Conservation (phyloP, 2,797 vertebrate species). For the Sciurus carolinensis region DNA sequence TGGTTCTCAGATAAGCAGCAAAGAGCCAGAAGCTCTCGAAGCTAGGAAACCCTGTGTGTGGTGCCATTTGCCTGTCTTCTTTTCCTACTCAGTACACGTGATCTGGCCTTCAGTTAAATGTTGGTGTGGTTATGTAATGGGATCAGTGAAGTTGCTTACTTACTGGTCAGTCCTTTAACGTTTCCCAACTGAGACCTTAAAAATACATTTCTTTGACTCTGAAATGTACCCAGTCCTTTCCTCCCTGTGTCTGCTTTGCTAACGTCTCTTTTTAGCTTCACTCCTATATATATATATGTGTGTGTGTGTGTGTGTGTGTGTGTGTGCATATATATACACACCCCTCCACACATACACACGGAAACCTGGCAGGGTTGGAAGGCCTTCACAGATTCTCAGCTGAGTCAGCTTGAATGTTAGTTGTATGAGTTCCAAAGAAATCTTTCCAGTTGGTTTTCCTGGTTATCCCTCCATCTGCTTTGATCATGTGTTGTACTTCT, state of each 20-base stretch:
- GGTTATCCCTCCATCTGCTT: background rate
- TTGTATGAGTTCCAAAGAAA: background rate
- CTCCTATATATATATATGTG: conserved; percentile 48
- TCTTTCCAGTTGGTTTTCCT: conserved; percentile 15
- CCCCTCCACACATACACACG: too few species aligned
- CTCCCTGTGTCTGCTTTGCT: conserved; percentile 84
- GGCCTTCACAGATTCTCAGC: background rate
- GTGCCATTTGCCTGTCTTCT: conserved; percentile 78
- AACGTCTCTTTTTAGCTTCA: conserved; percentile 72
- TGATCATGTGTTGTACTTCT: conserved; percentile 51
- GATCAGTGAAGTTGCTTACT: conserved; percentile 71
- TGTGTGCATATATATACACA: too few species aligned
- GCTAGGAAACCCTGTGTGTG: conserved; percentile 83
- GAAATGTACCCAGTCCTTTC: conserved; percentile 73
- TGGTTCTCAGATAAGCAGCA: conserved; percentile 58
- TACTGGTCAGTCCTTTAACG: conserved; percentile 62
- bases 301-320: background rate
- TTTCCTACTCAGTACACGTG: conserved; percentile 71
- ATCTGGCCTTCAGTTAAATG: conserved; percentile 76
- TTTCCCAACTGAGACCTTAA: conserved; percentile 66
- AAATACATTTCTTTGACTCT: conserved; percentile 68
- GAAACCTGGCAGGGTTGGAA: background rate
- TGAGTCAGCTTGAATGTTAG: conserved; percentile 51
- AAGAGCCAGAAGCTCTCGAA: conserved; percentile 60
- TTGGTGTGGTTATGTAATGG: conserved; percentile 81